phyloP scores from a whole-genome alignment of 2,113 vertebrate species.

The Alosa alosa region DNA sequence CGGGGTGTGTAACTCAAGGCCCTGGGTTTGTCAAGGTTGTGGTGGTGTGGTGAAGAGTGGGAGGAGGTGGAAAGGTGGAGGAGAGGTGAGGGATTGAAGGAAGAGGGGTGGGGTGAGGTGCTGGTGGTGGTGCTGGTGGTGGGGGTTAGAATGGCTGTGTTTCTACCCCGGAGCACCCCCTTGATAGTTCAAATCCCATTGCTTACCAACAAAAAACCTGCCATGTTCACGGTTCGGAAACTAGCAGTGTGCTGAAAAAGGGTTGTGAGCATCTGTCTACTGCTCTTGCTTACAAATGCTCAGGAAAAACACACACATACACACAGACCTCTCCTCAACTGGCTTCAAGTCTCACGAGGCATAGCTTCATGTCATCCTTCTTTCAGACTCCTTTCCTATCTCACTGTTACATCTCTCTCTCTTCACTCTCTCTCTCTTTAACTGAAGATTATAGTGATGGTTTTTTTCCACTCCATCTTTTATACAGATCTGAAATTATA shows the following conservation, averaged over 20 bases:
- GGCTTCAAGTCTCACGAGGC: not conserved
- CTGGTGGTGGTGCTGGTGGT: not conserved
- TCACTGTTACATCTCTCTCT: constrained; percentile 39
- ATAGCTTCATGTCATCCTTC: constrained; percentile 8
- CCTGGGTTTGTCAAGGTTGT: not conserved
- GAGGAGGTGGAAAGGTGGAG: not conserved
- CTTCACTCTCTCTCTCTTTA: constrained; percentile 34
- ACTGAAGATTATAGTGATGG: not conserved
- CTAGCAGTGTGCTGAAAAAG: not conserved
- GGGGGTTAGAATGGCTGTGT: too few relatives aligned
- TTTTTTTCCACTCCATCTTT: not conserved
- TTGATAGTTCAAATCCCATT: not conserved
- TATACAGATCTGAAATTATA: constrained; percentile 54
- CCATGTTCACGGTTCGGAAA: not conserved
- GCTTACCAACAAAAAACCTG: not conserved
- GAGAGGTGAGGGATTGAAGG: not conserved
- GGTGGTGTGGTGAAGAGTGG: not conserved
- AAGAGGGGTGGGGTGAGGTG: not conserved
- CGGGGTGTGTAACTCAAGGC: not conserved
- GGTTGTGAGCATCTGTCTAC: not conserved
- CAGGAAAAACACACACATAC: not conserved
- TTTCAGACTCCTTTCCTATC: constrained; percentile 43
- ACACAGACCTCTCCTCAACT: not conserved
- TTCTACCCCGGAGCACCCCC: not conserved
- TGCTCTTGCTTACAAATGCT: not conserved